Base-by-base conservation (phyloP, 2,888 invertebrate species). In the Thecophora atra region DNA sequence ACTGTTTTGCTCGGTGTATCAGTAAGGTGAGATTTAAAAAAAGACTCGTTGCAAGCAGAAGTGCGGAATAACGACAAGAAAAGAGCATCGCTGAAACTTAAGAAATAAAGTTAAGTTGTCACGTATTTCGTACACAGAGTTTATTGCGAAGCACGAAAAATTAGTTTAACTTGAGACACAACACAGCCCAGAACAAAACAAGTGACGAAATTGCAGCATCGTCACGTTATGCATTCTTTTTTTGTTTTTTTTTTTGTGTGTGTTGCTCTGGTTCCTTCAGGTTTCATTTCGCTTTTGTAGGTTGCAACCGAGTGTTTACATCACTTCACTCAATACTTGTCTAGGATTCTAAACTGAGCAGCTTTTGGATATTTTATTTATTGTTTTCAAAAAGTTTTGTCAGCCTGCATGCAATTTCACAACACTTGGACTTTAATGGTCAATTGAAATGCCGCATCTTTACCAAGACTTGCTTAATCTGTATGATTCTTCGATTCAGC, bases 41-140 rank as follows among this genome's bases (percentile, higher is more conserved):
- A 17, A 3, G 28, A 26, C 24, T 19, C 13, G 52, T 62, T 21
- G 62, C 8, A 28, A 4, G 37, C 19, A n/a, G 2, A 54, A 24
- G 24, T n/a, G 6, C 44, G 17, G 30, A 42, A 26, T 7, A 44
- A 42, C 11, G 7, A 11, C 1, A 60, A 52, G 19, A 47, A 66
- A 24, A 65, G 8, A 60, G 52, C 7, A 62, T 26, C 17, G 58
- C 30, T 70, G 76, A 73, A 72, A 78, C 77, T 80, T 74, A 77
- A 77, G 80, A 79, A 80, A 81, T 81, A 81, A 81, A 80, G 79
- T 79, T 79, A 81, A 80, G 78, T 79, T 81, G 79, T 81, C 81
- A 81, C 81, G 81, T 81, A 78, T 81, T 82, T 82, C 81, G 81
- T 81, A 81, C 79, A 81, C 80, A 78, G 78, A 79, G 81, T 81